Percentiles rank a stretch among this genome's conserved stretches.
These are phyloP conservation scores for Paracanthobrama guichenoti DNA, from an alignment of 2,113 vertebrate species.

Conservation along the genomic window DNA sequence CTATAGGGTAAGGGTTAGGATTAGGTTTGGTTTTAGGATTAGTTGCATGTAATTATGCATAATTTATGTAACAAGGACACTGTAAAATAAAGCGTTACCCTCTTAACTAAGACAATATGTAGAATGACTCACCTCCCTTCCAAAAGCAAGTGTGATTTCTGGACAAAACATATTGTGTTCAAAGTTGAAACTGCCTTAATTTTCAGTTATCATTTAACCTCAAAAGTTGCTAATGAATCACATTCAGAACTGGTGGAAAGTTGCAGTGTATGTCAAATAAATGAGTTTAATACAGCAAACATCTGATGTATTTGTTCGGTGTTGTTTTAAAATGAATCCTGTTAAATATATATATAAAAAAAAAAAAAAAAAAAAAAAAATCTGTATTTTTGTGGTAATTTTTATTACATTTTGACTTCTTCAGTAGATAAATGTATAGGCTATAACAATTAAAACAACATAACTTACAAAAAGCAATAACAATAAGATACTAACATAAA, in stretches of 20 bases:
- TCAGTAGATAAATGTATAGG: not conserved
- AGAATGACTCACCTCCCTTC: not conserved
- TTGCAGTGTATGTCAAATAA: conserved; percentile 66
- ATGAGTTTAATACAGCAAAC: conserved; percentile 37
- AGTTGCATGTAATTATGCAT: too few relatives aligned
- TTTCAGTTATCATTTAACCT: not conserved
- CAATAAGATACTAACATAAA: too few relatives aligned
- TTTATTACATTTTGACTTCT: not conserved
- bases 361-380: too few relatives aligned
- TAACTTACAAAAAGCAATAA: too few relatives aligned
- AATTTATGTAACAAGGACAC: too few relatives aligned
- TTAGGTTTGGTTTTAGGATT: too few relatives aligned
- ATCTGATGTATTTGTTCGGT: not conserved
- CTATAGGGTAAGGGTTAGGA: too few relatives aligned
- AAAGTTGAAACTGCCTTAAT: conserved; percentile 45
- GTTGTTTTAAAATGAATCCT: not conserved
- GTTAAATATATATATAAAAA: not conserved
- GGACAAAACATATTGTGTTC: conserved; percentile 46
- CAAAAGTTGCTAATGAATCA: not conserved
- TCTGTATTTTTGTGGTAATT: not conserved
- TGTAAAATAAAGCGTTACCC: too few relatives aligned
- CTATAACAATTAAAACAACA: too few relatives aligned
- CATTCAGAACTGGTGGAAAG: conserved; percentile 37
- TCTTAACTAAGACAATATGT: not conserved
- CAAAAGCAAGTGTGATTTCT: conserved; percentile 60